Evolutionary conservation across 2,113 vertebrate genomes (phyloP).

Genomic region (Leptobrachium leishanense): DNA sequence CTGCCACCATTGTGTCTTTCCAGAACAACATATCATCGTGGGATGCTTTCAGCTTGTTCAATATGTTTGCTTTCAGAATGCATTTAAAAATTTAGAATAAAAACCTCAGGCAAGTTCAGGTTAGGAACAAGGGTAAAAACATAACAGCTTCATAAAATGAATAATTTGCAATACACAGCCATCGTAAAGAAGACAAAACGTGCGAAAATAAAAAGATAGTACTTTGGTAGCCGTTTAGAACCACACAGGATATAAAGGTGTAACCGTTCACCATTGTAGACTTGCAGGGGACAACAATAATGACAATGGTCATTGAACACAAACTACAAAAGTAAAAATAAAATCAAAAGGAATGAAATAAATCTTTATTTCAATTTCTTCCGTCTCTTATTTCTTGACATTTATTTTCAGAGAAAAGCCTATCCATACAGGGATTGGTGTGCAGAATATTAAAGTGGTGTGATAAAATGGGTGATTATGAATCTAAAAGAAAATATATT

Average conservation of each 20-base stretch:
- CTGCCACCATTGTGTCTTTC: constrained; percentile 93
- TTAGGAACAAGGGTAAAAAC: no score
- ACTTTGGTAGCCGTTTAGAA: background rate
- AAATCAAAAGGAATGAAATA: no score
- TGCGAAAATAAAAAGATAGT: no score
- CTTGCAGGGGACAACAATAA: background rate
- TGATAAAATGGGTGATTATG: no score
- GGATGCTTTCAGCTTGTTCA: constrained; percentile 85
- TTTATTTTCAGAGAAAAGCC: no score
- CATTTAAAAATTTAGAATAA: no score
- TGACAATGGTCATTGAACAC: background rate
- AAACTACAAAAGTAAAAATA: background rate
- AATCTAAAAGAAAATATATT: no score
- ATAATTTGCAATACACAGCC: background rate
- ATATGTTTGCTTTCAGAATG: constrained; percentile 12
- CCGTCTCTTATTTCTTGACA: no score
- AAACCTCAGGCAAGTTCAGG: no score
- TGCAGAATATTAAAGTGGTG: no score
- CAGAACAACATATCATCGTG: constrained; percentile 82
- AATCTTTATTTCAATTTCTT: no score
- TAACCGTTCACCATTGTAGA: background rate
- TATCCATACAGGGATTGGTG: no score
- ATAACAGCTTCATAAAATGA: background rate
- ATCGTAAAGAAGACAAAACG: background rate
- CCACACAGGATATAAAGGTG: background rate